Evolutionary conservation across 30 jellyfish, hydroid and myxozoan species (phyloP).

Genomic region (Clytia hemisphaerica): DNA sequence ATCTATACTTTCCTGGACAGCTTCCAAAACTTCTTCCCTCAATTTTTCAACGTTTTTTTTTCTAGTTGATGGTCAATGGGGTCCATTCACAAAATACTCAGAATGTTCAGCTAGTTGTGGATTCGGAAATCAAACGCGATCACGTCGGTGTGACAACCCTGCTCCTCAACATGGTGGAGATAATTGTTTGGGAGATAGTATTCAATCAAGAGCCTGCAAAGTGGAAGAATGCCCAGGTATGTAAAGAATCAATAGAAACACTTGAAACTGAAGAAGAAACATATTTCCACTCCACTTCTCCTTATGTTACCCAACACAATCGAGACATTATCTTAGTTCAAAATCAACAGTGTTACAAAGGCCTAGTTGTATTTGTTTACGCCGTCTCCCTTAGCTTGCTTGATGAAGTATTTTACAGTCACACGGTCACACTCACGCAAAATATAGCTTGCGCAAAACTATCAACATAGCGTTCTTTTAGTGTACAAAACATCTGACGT

Average conservation of each 20-base stretch:
- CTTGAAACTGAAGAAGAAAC: no score
- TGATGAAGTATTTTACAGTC: no score
- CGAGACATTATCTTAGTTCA: not conserved
- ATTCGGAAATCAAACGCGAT: conserved; percentile 9
- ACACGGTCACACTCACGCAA: no score
- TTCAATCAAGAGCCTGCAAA: not conserved
- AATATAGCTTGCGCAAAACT: no score
- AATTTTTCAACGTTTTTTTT: not conserved
- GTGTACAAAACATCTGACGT: no score
- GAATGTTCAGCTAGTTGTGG: conserved; percentile 16
- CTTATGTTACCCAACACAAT: no score
- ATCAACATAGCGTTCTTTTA: no score
- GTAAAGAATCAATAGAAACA: no score
- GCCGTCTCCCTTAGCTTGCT: no score
- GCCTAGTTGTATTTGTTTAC: no score
- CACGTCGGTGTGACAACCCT: conserved; percentile 20
- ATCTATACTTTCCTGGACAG: not conserved
- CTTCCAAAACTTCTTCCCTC: not conserved
- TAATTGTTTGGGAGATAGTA: conserved; percentile 2
- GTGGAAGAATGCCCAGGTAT: not conserved
- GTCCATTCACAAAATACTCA: not conserved
- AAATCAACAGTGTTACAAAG: not conserved
- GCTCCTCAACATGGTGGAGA: conserved; percentile 22
- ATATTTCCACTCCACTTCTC: no score
- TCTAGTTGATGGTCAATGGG: conserved; percentile 37